phyloP scores from a whole-genome alignment of 2,888 invertebrate species.

The Vannuccia rotundouncinata region DNA sequence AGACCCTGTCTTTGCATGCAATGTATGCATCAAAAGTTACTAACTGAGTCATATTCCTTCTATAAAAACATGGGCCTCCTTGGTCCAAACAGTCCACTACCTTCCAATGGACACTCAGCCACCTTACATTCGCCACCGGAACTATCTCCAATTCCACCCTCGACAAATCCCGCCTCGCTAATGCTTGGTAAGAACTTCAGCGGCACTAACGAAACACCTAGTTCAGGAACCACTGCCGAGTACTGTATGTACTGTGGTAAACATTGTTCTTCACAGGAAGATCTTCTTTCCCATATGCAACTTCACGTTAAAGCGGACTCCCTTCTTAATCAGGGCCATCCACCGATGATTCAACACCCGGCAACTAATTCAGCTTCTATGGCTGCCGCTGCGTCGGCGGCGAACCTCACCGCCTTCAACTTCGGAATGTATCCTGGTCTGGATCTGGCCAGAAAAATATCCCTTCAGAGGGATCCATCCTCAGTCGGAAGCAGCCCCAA shows the following conservation, averaged over 20 bases:
- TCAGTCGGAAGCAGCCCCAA: not conserved
- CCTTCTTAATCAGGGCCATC: not conserved
- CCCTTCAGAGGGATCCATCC: not conserved
- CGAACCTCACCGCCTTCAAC: not conserved
- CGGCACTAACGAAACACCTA: not conserved
- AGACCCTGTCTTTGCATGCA: not conserved
- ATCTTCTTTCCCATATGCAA: conserved; percentile 25
- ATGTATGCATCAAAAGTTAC: not conserved
- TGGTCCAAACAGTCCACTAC: not conserved
- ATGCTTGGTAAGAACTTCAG: not conserved
- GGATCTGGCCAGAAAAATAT: not conserved
- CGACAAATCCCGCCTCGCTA: not conserved
- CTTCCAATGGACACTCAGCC: not conserved
- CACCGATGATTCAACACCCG: not conserved
- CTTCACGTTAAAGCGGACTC: not conserved
- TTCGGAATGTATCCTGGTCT: not conserved
- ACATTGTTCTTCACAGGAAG: conserved; percentile 18
- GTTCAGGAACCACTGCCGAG: not conserved
- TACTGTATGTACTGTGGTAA: conserved; percentile 33
- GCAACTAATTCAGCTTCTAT: not conserved
- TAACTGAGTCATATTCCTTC: not conserved
- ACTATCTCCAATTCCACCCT: not conserved
- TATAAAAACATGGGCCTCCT: not conserved
- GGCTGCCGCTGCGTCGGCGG: not conserved
- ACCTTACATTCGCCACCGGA: not conserved